A percentile compares a stretch with the other conserved stretches of the same genome.
Evolutionary conservation across 2,797 vertebrate species (phyloP).

Genomic region (Tenualosa ilisha): DNA sequence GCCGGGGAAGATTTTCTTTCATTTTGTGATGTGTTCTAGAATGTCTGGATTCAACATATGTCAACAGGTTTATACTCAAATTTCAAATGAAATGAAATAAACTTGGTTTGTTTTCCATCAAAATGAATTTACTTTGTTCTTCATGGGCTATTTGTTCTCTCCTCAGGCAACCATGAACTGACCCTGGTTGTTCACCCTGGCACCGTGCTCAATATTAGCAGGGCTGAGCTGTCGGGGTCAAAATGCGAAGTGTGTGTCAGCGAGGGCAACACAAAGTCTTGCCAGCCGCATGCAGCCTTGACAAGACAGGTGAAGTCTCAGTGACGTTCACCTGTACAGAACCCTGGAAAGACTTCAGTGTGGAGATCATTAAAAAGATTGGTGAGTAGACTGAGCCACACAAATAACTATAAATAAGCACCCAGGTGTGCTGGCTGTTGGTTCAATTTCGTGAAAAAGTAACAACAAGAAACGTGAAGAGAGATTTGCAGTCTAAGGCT

Average conservation of each 20-base stretch:
- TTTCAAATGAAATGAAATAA: too few species aligned
- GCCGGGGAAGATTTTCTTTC: too few species aligned
- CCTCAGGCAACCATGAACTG: slow-evolving; percentile 49
- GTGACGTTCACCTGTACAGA: slow-evolving; percentile 62
- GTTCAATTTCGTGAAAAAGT: neutral
- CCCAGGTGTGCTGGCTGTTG: neutral
- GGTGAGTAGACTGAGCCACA: slow-evolving; percentile 53
- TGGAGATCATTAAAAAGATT: slow-evolving; percentile 61
- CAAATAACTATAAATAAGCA: too few species aligned
- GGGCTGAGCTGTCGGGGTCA: slow-evolving; percentile 26
- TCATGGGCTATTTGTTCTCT: neutral
- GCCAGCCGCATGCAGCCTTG: slow-evolving; percentile 43
- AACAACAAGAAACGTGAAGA: neutral
- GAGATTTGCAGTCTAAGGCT: neutral
- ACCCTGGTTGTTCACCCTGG: slow-evolving; percentile 49
- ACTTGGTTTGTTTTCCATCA: too few species aligned
- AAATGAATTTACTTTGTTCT: too few species aligned
- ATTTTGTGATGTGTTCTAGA: too few species aligned
- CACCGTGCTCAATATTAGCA: slow-evolving; percentile 55
- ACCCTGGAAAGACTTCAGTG: slow-evolving; percentile 63
- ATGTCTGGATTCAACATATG: too few species aligned
- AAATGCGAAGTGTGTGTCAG: slow-evolving; percentile 61
- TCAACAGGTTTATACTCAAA: too few species aligned
- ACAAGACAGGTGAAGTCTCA: neutral
- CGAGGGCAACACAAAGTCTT: neutral